These are phyloP conservation scores for Orbicella faveolata DNA, from an alignment of 64 coral and sea anemone genomes.

Conservation along the genomic window DNA sequence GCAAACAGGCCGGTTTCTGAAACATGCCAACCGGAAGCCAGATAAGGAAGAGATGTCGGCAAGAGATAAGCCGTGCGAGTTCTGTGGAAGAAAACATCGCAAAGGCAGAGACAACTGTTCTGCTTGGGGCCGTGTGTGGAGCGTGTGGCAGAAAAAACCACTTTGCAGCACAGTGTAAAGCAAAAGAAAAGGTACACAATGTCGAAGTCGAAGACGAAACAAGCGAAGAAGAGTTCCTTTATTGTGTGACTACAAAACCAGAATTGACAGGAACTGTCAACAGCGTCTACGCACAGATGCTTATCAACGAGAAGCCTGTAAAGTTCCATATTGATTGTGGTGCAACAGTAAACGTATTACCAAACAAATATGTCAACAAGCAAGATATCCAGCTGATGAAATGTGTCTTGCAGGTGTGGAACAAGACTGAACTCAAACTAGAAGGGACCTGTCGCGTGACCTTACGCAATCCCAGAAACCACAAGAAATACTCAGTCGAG, in stretches of 20 bases:
- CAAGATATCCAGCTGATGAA: not conserved
- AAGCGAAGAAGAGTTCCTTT: slow-evolving; percentile 36
- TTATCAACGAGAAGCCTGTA: slow-evolving; percentile 29
- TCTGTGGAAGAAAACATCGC: slow-evolving; percentile 27
- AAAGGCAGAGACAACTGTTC: not conserved
- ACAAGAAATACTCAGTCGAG: too few relatives aligned
- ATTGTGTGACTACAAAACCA: slow-evolving; percentile 9
- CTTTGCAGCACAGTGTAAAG: slow-evolving; percentile 30
- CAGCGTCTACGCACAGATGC: slow-evolving; percentile 52
- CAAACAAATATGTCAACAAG: slow-evolving; percentile 11
- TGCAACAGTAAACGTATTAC: slow-evolving; percentile 60
- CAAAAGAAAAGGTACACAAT: slow-evolving; percentile 13
- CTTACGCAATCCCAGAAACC: too few relatives aligned
- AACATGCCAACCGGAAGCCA: not conserved
- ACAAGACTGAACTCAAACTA: too few relatives aligned
- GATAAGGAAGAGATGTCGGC: not conserved
- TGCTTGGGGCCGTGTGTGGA: slow-evolving; percentile 2
- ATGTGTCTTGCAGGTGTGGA: not conserved
- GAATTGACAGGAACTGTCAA: slow-evolving; percentile 18
- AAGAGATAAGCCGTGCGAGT: not conserved
- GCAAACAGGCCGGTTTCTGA: not conserved
- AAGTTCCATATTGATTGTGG: slow-evolving; percentile 65
- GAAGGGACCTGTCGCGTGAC: too few relatives aligned
- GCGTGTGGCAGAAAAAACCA: slow-evolving; percentile 61
- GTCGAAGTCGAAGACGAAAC: not conserved